phyloP scores from a whole-genome alignment of 1,140 invertebrate genomes.

The Aphidius ervi region DNA sequence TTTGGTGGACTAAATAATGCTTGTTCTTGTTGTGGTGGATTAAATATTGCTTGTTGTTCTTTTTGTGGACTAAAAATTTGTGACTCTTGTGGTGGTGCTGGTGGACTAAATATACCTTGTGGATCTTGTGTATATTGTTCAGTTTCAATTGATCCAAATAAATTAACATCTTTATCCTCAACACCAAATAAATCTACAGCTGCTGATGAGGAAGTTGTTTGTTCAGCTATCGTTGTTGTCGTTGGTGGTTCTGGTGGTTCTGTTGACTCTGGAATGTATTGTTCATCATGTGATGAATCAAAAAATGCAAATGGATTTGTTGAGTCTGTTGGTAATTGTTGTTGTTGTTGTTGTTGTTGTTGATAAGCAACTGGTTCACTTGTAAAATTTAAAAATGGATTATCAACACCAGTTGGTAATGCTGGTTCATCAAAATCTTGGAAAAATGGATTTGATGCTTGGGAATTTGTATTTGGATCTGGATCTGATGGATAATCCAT shows the following conservation, averaged over 20 bases:
- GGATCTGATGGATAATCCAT: conserved; percentile 58
- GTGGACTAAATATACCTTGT: too few relatives aligned
- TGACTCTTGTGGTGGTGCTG: neutral
- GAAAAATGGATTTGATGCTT: conserved; percentile 70
- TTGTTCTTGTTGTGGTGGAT: conserved; percentile 10
- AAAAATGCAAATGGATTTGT: conserved; percentile 61
- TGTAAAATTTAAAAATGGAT: conserved; percentile 63
- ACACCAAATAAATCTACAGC: conserved; percentile 18
- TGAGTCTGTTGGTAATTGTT: conserved; percentile 36
- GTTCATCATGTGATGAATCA: conserved; percentile 26
- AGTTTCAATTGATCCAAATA: conserved; percentile 14
- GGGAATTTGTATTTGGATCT: conserved; percentile 41
- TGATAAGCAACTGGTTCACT: conserved; percentile 33
- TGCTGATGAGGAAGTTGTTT: too few relatives aligned
- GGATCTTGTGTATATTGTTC: conserved; percentile 10
- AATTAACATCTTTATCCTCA: conserved; percentile 10
- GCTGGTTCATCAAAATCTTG: conserved; percentile 50
- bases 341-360: conserved; percentile 19
- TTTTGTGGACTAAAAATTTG: conserved; percentile 23
- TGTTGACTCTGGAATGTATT: conserved; percentile 19
- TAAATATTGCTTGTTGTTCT: conserved; percentile 2
- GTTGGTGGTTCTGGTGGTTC: neutral
- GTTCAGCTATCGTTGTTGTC: too few relatives aligned
- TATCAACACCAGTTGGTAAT: conserved; percentile 39
- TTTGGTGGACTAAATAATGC: conserved; percentile 22